phyloP scores from a whole-genome alignment of 2,113 vertebrate genomes.

The Oncorhynchus mykiss region DNA sequence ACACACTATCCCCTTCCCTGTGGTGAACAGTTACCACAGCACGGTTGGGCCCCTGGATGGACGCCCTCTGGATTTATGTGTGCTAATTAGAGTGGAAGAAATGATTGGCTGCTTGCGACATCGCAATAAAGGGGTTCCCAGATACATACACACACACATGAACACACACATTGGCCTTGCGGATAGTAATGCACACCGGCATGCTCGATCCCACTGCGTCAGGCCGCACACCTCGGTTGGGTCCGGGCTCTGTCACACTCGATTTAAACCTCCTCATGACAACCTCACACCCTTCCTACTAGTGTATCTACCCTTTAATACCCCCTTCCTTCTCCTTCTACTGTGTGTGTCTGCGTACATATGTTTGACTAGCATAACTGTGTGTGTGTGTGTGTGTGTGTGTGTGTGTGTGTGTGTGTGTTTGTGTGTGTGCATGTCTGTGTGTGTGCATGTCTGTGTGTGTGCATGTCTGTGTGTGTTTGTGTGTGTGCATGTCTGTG shows the following conservation, averaged over 20 bases:
- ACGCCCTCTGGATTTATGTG: conserved; percentile 82
- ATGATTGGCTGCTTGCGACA: conserved; percentile 90
- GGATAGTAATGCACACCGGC: conserved; percentile 31
- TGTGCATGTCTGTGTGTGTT: conserved; percentile 27
- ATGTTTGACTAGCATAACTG: conserved; percentile 7
- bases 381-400: background rate
- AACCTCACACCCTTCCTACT: conserved; percentile 44
- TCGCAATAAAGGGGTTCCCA: conserved; percentile 79
- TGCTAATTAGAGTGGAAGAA: conserved; percentile 96
- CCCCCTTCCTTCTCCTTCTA: background rate
- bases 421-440: background rate
- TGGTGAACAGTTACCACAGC: conserved; percentile 79
- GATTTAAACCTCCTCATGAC: conserved; percentile 56
- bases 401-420: background rate
- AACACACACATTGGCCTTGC: background rate
- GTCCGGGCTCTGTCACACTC: conserved; percentile 62
- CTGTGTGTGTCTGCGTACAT: conserved; percentile 25
- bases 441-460: background rate
- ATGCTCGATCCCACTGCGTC: conserved; percentile 63
- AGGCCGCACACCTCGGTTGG: conserved; percentile 60
- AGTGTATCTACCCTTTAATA: background rate
- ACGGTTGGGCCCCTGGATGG: conserved; percentile 69
- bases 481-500: background rate
- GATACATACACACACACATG: conserved; percentile 1
- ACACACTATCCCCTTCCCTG: conserved; percentile 16